Conservation (phyloP, 2,888 invertebrate genomes). For the Orchesellides sinensis region DNA sequence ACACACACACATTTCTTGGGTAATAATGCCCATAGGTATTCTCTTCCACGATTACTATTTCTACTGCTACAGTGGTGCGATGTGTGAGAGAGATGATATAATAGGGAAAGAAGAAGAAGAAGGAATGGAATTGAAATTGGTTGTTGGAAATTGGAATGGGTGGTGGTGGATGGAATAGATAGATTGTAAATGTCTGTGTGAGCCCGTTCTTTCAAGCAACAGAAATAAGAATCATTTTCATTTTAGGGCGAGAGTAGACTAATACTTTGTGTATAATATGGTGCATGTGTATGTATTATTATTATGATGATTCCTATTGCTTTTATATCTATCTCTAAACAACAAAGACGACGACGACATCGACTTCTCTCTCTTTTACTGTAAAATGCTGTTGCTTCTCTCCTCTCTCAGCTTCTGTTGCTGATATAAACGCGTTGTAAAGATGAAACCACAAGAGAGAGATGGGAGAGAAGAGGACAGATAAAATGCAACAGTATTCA, state of each 20-base stretch:
- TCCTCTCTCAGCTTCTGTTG: conserved; percentile 49
- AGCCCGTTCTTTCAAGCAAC: neutral
- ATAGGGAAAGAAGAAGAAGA: conserved; percentile 54
- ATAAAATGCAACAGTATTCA: too few relatives aligned
- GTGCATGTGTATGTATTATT: neutral
- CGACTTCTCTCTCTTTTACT: conserved; percentile 13
- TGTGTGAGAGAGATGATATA: conserved; percentile 55
- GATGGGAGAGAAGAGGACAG: conserved; percentile 17
- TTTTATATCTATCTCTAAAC: neutral
- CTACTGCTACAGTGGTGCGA: conserved; percentile 51
- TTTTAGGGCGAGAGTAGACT: neutral
- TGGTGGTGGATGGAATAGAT: conserved; percentile 60
- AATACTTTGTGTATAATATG: too few relatives aligned
- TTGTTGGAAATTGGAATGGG: conserved; percentile 69
- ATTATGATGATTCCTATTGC: neutral
- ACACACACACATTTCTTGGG: conserved; percentile 55
- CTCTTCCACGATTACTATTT: conserved; percentile 66
- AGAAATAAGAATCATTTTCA: neutral
- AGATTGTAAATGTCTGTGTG: conserved; percentile 8
- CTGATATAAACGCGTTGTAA: conserved; percentile 27
- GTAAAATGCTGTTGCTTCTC: conserved; percentile 54
- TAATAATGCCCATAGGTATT: conserved; percentile 69
- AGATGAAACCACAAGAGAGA: conserved; percentile 31
- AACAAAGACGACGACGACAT: neutral
- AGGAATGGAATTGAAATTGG: conserved; percentile 68